A percentile compares a stretch with the other conserved stretches of the same genome.
These are phyloP conservation scores for Lagorchestes hirsutus DNA, from an alignment of 2,797 vertebrate genomes.

Conservation along the genomic window DNA sequence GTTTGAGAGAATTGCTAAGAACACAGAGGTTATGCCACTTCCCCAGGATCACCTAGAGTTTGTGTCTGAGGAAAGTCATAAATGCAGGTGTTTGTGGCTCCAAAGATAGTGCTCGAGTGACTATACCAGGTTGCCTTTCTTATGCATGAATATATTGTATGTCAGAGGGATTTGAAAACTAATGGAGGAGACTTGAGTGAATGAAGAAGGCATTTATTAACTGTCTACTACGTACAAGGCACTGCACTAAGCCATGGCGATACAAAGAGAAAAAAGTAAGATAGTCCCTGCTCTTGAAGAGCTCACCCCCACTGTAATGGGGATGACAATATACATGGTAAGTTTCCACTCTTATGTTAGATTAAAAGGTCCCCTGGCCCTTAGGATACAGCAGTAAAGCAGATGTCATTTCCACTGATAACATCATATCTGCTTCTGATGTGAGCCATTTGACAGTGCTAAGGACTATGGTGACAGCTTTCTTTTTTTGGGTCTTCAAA, in stretches of 20 bases:
- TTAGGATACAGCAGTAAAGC: background rate
- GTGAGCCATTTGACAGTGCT: background rate
- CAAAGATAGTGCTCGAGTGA: background rate
- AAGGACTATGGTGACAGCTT: background rate
- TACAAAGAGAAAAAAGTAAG: background rate
- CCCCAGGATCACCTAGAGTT: background rate
- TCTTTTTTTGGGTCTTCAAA: background rate
- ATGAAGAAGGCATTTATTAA: background rate
- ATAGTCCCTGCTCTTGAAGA: background rate
- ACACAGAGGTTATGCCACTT: background rate
- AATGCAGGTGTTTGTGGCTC: background rate
- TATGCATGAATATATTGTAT: background rate
- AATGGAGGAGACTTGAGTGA: background rate
- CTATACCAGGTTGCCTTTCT: background rate
- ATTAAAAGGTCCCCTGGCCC: background rate
- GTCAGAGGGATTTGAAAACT: background rate
- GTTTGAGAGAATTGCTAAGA: background rate
- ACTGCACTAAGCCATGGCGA: background rate
- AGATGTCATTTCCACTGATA: background rate
- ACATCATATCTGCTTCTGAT: background rate
- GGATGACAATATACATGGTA: background rate
- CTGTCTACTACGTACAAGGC: background rate
- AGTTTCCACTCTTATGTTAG: background rate
- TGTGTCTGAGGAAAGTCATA: background rate
- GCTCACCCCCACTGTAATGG: background rate